Percentiles rank a stretch among this genome's conserved stretches.
Conservation (phyloP, 2,888 invertebrate genomes). For the Chymomyza caudatula region DNA sequence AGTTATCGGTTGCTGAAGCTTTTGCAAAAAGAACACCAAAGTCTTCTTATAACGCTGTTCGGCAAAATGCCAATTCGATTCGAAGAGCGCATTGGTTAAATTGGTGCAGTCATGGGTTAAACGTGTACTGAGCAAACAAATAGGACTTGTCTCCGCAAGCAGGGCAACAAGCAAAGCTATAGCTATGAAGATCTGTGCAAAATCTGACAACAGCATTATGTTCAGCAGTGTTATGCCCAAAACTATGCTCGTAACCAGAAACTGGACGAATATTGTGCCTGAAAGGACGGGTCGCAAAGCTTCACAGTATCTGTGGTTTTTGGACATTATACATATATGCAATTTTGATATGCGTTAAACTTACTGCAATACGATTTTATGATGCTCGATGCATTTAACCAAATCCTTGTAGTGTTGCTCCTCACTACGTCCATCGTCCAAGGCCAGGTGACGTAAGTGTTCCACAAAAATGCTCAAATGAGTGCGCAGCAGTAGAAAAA, state of each 20-base stretch:
- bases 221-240: conserved; percentile 37
- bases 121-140: conserved; percentile 36
- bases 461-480: conserved; percentile 35
- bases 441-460: conserved; percentile 30
- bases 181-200: conserved; percentile 26
- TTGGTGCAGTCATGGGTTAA: conserved; percentile 35
- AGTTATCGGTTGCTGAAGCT: conserved; percentile 33
- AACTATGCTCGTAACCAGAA: conserved; percentile 31
- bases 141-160: conserved; percentile 35
- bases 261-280: conserved; percentile 41
- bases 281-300: conserved; percentile 38
- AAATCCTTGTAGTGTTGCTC: conserved; percentile 36
- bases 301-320: conserved; percentile 23
- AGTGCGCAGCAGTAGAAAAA: conserved; percentile 31
- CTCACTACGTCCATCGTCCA: conserved; percentile 6
- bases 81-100: conserved; percentile 35
- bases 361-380: conserved; percentile 35
- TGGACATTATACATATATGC: no score
- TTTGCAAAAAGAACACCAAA: conserved; percentile 33
- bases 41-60: conserved; percentile 31
- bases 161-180: conserved; percentile 24
- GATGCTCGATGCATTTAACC: conserved; percentile 38
- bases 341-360: background rate
- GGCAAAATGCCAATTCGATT: conserved; percentile 36
- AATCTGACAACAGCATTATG: conserved; percentile 28